Conservation (phyloP, 2,888 invertebrate genomes). For the Leucophenga montana region DNA sequence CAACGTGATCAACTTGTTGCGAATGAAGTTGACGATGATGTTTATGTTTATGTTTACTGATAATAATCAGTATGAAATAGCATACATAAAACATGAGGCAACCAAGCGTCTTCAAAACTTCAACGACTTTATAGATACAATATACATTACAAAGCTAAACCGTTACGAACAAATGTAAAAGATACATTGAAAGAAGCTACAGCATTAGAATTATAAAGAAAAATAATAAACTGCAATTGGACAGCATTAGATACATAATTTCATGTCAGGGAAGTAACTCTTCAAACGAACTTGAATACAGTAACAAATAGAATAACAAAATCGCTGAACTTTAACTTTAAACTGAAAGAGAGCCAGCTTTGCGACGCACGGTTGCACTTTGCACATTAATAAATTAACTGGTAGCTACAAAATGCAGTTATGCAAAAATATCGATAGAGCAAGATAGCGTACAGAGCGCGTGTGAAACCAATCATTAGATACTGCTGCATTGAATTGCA, state of each 20-base stretch:
- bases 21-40: neutral
- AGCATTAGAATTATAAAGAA: neutral
- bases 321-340: slow-evolving; percentile 22
- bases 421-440: slow-evolving; percentile 8
- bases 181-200: neutral
- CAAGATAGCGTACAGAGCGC: neutral
- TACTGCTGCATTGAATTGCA: neutral
- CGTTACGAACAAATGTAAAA: slow-evolving; percentile 6
- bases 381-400: slow-evolving; percentile 42
- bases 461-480: slow-evolving; percentile 26
- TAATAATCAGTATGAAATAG: slow-evolving; percentile 61
- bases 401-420: slow-evolving; percentile 27
- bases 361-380: neutral
- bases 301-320: neutral
- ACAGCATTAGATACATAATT: neutral
- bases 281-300: neutral
- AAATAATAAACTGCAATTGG: slow-evolving; percentile 9
- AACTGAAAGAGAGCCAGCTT: neutral
- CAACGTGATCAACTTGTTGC: neutral
- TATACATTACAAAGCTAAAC: neutral
- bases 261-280: neutral
- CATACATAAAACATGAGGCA: slow-evolving; percentile 55
- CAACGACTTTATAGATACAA: neutral
- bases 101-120: slow-evolving; percentile 10
- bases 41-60: neutral